These are phyloP conservation scores for Pica pica DNA, from an alignment of 2,113 vertebrate genomes.

Conservation along the genomic window DNA sequence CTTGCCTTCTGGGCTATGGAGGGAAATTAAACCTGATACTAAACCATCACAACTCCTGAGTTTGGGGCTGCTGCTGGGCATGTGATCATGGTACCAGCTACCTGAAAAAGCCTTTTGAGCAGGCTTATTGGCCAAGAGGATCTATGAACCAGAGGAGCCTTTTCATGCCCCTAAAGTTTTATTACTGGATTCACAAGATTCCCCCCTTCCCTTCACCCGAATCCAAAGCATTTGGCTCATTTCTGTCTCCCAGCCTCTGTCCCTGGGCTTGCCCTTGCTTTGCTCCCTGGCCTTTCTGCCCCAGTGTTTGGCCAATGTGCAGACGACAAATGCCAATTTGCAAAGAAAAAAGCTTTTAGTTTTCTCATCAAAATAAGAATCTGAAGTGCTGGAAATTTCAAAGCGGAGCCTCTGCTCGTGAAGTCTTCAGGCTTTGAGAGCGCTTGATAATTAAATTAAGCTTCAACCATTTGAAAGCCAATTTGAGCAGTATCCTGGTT, in stretches of 20 bases:
- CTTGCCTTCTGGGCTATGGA: not conserved
- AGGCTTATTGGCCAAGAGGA: not conserved
- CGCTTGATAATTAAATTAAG: not conserved
- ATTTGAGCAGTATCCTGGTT: not conserved
- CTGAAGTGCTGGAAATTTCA: not conserved
- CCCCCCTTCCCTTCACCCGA: rapidly evolving
- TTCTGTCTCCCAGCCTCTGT: not conserved
- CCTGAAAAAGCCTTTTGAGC: not conserved
- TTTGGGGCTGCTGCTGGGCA: not conserved
- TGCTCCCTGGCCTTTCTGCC: not conserved
- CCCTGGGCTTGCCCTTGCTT: not conserved
- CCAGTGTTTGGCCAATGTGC: not conserved
- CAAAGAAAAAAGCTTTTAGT: conserved; percentile 18
- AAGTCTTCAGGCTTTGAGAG: not conserved
- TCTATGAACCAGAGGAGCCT: not conserved
- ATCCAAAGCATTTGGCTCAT: not conserved
- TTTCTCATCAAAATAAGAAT: not conserved
- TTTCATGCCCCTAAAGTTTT: not conserved
- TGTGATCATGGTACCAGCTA: not conserved
- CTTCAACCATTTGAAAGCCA: conserved; percentile 1
- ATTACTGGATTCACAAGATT: not conserved
- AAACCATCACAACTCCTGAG: not conserved
- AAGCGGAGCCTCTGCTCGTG: not conserved
- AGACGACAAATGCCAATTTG: not conserved
- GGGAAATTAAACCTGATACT: not conserved